These are phyloP conservation scores for Gobionotothen gibberifrons DNA, from an alignment of 2,797 vertebrate genomes.

Conservation along the genomic window DNA sequence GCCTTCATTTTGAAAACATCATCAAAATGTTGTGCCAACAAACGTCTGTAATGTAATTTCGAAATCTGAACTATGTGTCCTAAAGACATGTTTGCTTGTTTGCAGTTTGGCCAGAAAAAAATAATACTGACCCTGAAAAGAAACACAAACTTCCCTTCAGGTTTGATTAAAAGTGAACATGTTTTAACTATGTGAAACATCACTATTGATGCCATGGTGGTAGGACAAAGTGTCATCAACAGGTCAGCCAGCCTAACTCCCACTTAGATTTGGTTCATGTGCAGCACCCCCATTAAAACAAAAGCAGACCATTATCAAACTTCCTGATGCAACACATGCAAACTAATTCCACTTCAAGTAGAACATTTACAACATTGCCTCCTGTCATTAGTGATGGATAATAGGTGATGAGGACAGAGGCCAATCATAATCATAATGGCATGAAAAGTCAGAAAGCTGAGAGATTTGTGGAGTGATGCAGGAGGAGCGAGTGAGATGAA, in stretches of 20 bases:
- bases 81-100: conserved; percentile 10
- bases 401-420: conserved; percentile 29
- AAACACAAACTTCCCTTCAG: conserved; percentile 2
- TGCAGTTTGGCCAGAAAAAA: conserved; percentile 1
- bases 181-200: not conserved
- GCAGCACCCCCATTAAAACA: conserved; percentile 12
- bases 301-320: conserved; percentile 10
- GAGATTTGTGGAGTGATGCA: conserved; percentile 60
- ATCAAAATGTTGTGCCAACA: conserved; percentile 23
- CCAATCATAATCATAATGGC: conserved; percentile 38
- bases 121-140: not conserved
- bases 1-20: conserved; percentile 52
- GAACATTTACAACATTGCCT: conserved; percentile 44
- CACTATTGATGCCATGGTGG: not conserved
- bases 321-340: conserved; percentile 7
- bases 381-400: conserved; percentile 58
- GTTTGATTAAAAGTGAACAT: not conserved
- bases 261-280: conserved; percentile 26
- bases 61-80: not conserved
- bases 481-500: conserved; percentile 61
- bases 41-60: conserved; percentile 3
- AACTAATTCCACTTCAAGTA: conserved; percentile 42
- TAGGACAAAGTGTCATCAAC: conserved; percentile 1
- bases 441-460: conserved; percentile 46
- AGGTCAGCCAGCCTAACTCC: conserved; percentile 14